phyloP scores from a whole-genome alignment of 2,888 invertebrate species.

The Drosophila rellima region DNA sequence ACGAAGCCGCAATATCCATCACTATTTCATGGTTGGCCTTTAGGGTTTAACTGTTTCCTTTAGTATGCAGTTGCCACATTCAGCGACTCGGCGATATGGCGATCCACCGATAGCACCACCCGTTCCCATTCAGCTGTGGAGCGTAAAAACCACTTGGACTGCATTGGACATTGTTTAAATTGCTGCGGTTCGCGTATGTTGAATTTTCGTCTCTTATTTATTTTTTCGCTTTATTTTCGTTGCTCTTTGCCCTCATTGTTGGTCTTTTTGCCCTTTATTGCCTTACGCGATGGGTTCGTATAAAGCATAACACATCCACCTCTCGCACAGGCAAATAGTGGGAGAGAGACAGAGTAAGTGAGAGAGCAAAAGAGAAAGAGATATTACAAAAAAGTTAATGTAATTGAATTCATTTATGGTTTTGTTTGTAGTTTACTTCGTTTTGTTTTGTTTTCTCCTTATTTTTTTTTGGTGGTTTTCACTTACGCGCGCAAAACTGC shows the following conservation, averaged over 20 bases:
- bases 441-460: slow-evolving; percentile 8
- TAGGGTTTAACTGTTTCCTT: slow-evolving; percentile 53
- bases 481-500: slow-evolving; percentile 70
- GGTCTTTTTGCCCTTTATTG: slow-evolving; percentile 52
- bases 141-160: slow-evolving; percentile 70
- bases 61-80: slow-evolving; percentile 46
- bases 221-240: slow-evolving; percentile 67
- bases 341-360: neutral
- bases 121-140: slow-evolving; percentile 58
- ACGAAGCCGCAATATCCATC: slow-evolving; percentile 66
- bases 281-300: slow-evolving; percentile 31
- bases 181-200: slow-evolving; percentile 75
- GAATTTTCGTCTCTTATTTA: slow-evolving; percentile 72
- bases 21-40: slow-evolving; percentile 67
- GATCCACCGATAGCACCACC: slow-evolving; percentile 5
- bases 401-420: slow-evolving; percentile 81
- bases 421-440: slow-evolving; percentile 70
- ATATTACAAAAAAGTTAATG: slow-evolving; percentile 68
- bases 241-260: slow-evolving; percentile 14
- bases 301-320: slow-evolving; percentile 60
- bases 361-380: slow-evolving; percentile 2
- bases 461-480: slow-evolving; percentile 43
- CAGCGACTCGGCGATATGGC: slow-evolving; percentile 5
- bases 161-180: slow-evolving; percentile 80
- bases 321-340: neutral